These are phyloP conservation scores for Junonia oenone DNA, from an alignment of 2,888 invertebrate genomes.

Conservation along the genomic window DNA sequence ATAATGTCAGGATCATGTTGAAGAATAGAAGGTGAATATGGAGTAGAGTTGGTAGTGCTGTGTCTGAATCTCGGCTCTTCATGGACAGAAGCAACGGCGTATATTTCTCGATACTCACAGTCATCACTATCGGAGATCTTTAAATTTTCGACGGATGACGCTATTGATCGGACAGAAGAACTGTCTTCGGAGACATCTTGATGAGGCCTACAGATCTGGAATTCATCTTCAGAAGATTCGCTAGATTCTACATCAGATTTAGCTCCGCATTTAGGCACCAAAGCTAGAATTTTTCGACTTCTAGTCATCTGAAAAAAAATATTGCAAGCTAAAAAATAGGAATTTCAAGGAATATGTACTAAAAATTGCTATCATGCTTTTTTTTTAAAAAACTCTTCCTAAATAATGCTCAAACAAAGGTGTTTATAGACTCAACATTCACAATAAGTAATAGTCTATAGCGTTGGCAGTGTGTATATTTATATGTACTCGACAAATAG, in stretches of 20 bases:
- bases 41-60: not conserved
- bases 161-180: not conserved
- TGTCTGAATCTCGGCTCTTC: not conserved
- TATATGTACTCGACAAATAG: no score
- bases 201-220: no score
- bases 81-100: not conserved
- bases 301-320: not conserved
- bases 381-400: no score
- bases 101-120: no score
- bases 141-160: no score
- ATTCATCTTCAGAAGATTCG: no score
- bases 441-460: no score
- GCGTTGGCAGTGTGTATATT: no score
- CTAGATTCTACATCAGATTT: not conserved
- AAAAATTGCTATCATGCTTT: not conserved
- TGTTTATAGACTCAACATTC: no score
- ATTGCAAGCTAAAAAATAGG: not conserved
- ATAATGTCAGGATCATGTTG: not conserved
- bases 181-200: not conserved
- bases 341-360: not conserved
- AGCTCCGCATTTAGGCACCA: not conserved
- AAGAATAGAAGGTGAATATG: not conserved
- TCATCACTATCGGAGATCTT: no score
- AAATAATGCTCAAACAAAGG: no score
- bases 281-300: not conserved